Conservation (phyloP, 2,888 invertebrate genomes). For the Priocnemis perturbator region DNA sequence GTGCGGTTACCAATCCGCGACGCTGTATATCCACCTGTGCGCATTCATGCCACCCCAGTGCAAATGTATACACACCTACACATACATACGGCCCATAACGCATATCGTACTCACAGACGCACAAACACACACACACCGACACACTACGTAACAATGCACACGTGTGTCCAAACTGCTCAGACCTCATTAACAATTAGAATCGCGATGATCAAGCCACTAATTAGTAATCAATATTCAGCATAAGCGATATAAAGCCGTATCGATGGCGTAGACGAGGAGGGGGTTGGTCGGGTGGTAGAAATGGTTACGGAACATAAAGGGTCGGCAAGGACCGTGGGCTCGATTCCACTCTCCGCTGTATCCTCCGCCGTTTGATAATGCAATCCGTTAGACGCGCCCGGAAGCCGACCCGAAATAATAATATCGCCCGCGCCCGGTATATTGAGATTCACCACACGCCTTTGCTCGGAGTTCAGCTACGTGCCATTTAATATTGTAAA, state of each 20-base stretch:
- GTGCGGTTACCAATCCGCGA: background rate
- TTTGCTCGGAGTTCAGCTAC: constrained; percentile 35
- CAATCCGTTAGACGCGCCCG: background rate
- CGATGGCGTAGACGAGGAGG: constrained; percentile 11
- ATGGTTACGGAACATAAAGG: too few species aligned
- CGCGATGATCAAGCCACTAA: constrained; percentile 56
- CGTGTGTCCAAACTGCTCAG: constrained; percentile 11
- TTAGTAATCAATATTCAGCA: constrained; percentile 62
- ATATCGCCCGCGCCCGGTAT: background rate
- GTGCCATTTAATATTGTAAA: constrained; percentile 32
- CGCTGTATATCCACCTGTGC: background rate
- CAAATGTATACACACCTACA: background rate
- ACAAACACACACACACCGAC: too few species aligned
- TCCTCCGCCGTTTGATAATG: constrained; percentile 4
- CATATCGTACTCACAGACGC: too few species aligned
- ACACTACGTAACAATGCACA: constrained; percentile 9
- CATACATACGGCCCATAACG: too few species aligned
- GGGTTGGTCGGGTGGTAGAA: too few species aligned
- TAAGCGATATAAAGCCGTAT: constrained; percentile 45
- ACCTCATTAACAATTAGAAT: constrained; percentile 56
- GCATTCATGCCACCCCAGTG: too few species aligned
- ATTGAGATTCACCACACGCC: constrained; percentile 41
- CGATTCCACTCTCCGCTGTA: background rate
- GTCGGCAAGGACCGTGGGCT: too few species aligned
- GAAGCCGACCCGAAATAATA: constrained; percentile 3